These are phyloP conservation scores for Darevskia nairensis DNA, from an alignment of 2,797 vertebrate species.

Conservation along the genomic window DNA sequence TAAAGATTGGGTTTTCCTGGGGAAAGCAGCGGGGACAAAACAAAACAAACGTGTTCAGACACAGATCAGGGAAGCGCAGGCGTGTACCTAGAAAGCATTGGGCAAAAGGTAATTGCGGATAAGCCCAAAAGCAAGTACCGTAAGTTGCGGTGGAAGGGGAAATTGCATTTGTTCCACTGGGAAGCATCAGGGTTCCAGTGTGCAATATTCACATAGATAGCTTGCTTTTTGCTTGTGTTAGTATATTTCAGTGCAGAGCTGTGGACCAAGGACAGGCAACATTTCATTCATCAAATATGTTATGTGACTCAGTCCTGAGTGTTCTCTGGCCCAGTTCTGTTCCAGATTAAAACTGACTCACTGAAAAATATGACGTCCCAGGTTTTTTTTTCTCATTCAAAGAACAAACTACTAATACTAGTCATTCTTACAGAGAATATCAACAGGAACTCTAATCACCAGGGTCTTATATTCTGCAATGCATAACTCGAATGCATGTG, in stretches of 20 bases:
- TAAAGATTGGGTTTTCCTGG: no score
- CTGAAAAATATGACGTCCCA: conserved; percentile 32
- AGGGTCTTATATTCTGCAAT: background rate
- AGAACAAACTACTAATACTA: conserved; percentile 3
- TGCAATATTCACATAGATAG: no score
- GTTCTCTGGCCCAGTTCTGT: accelerated
- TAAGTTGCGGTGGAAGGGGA: background rate
- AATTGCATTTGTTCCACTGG: background rate
- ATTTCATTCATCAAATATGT: conserved; percentile 14
- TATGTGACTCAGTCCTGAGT: background rate
- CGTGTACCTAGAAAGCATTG: no score
- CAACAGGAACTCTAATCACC: background rate
- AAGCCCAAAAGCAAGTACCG: no score
- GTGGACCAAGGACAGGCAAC: background rate
- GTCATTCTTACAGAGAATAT: background rate
- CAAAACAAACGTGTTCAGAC: no score
- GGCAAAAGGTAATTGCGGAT: background rate
- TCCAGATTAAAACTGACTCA: conserved; percentile 33
- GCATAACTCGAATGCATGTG: background rate
- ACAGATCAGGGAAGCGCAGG: no score
- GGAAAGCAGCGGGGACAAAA: no score
- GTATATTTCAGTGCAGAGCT: background rate
- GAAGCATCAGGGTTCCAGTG: no score
- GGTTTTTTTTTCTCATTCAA: background rate
- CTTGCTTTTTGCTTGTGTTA: no score